Percentiles rank a stretch among this genome's conserved stretches.
Evolutionary conservation across 2,888 invertebrate genomes (phyloP).

Genomic region (Frankliniella intonsa): DNA sequence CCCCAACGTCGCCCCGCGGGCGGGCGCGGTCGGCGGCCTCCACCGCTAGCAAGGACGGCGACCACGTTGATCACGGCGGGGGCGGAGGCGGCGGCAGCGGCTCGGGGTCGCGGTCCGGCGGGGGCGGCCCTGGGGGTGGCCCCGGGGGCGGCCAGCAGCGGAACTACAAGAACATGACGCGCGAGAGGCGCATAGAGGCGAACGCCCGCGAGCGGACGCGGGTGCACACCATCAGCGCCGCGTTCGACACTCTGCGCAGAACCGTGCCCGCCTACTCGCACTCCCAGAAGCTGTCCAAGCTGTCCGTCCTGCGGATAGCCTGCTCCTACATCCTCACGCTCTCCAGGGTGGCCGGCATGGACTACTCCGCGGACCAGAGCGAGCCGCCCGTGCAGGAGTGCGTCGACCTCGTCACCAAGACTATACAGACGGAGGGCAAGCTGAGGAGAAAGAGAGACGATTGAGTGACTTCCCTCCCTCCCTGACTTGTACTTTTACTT

Average conservation of each 20-base stretch:
- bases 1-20: background rate
- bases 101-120: background rate
- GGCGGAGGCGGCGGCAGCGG: slow-evolving; percentile 1
- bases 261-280: slow-evolving; percentile 88
- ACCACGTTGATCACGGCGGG: slow-evolving; percentile 24
- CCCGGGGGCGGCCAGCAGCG: slow-evolving; percentile 54
- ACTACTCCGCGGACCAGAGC: slow-evolving; percentile 58
- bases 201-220: slow-evolving; percentile 89
- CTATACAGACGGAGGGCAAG: slow-evolving; percentile 89
- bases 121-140: background rate
- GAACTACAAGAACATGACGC: slow-evolving; percentile 93
- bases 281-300: slow-evolving; percentile 87
- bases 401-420: slow-evolving; percentile 82
- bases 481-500: background rate
- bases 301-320: slow-evolving; percentile 87
- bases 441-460: slow-evolving; percentile 81
- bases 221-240: slow-evolving; percentile 93
- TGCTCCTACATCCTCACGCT: slow-evolving; percentile 89
- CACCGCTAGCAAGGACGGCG: slow-evolving; percentile 27
- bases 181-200: slow-evolving; percentile 87
- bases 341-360: slow-evolving; percentile 68
- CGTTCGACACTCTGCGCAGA: slow-evolving; percentile 80
- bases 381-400: slow-evolving; percentile 65
- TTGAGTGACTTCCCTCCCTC: slow-evolving; percentile 36
- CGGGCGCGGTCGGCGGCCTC: background rate